A percentile compares a stretch with the other conserved stretches of the same genome.
These are phyloP conservation scores for Eulemur mongoz DNA, from an alignment of 2,797 vertebrate species.

Conservation along the genomic window DNA sequence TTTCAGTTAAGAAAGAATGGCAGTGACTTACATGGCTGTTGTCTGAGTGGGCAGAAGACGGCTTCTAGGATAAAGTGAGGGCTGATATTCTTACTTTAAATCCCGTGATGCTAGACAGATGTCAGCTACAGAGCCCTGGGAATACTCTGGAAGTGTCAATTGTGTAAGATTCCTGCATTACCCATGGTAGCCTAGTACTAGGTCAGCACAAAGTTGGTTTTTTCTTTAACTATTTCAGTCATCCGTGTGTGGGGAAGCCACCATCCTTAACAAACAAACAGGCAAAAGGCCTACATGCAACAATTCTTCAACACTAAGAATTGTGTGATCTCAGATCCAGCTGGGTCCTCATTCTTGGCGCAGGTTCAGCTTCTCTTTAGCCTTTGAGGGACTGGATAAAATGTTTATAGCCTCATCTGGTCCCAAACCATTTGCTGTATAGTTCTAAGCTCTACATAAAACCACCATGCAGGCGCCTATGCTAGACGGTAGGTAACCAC, in stretches of 20 bases:
- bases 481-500: background rate
- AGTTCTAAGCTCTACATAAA: background rate
- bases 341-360: background rate
- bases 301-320: background rate
- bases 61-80: no score
- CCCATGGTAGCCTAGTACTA: no score
- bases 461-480: rapidly evolving
- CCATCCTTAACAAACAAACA: background rate
- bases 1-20: background rate
- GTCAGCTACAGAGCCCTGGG: background rate
- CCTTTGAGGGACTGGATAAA: background rate
- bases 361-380: background rate
- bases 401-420: background rate
- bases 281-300: background rate
- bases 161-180: background rate
- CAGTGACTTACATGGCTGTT: background rate
- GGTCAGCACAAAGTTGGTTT: background rate
- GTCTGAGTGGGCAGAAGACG: background rate
- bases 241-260: background rate
- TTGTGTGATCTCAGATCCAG: background rate
- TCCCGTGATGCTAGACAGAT: background rate
- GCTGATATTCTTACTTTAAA: background rate
- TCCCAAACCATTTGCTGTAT: background rate
- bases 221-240: background rate
- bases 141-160: background rate